A percentile compares a stretch with the other conserved stretches of the same genome.
These are phyloP conservation scores for Hecatera dysodea DNA, from an alignment of 2,888 invertebrate genomes.

Conservation along the genomic window DNA sequence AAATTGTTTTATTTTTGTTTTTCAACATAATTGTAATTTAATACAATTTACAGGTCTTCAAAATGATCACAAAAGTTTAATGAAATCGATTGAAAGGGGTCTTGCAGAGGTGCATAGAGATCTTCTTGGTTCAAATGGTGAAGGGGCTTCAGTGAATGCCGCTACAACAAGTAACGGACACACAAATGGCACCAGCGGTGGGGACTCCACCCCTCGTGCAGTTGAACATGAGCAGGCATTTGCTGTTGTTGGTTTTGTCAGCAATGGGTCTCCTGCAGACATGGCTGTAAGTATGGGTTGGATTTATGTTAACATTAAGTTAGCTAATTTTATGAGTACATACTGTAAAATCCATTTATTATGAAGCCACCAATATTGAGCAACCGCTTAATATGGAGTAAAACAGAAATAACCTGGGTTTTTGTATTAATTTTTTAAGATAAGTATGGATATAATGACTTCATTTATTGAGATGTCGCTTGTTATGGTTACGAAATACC, in stretches of 20 bases:
- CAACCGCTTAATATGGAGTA: too few relatives aligned
- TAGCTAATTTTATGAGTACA: too few relatives aligned
- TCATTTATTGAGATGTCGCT: too few relatives aligned
- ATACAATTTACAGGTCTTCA: constrained; percentile 92
- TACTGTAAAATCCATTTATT: too few relatives aligned
- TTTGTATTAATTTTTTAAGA: too few relatives aligned
- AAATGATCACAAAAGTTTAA: constrained; percentile 96
- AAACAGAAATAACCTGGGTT: too few relatives aligned
- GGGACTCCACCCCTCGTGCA: constrained; percentile 40
- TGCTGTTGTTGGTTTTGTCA: constrained; percentile 93
- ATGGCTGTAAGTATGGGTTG: constrained; percentile 91
- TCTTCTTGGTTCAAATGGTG: constrained; percentile 66
- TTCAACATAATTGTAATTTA: not conserved
- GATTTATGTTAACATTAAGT: not conserved
- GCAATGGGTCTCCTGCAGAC: constrained; percentile 95
- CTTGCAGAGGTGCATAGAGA: constrained; percentile 92
- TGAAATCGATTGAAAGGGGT: constrained; percentile 95
- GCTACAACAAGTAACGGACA: constrained; percentile 63
- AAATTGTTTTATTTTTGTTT: not conserved
- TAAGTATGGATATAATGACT: too few relatives aligned
- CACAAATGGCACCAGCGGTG: constrained; percentile 45
- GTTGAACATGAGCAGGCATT: constrained; percentile 81
- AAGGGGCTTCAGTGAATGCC: constrained; percentile 28
- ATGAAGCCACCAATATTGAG: too few relatives aligned
- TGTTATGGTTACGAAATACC: too few relatives aligned